phyloP scores from a whole-genome alignment of 1,140 invertebrate genomes.

The Melanaphis sacchari region DNA sequence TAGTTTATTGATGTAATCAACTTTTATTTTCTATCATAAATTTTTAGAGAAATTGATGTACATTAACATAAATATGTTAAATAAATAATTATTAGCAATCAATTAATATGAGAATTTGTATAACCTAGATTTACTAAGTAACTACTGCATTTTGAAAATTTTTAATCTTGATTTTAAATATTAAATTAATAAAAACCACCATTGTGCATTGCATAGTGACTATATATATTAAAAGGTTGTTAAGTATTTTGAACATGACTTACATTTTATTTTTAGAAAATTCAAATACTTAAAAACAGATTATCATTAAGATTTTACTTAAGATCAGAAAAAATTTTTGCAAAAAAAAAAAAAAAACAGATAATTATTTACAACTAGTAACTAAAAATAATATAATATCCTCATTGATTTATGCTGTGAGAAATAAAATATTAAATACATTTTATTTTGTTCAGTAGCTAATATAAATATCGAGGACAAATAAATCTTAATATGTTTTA shows the following conservation, averaged over 20 bases:
- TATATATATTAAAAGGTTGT: neutral
- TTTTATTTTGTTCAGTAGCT: neutral
- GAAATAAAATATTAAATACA: neutral
- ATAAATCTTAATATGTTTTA: neutral
- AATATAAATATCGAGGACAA: neutral
- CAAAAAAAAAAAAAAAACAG: neutral
- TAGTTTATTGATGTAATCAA: neutral
- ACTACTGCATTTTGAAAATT: neutral
- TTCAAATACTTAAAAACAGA: neutral
- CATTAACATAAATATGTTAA: neutral
- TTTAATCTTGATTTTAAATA: neutral
- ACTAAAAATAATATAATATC: neutral
- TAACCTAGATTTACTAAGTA: neutral
- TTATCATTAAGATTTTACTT: neutral
- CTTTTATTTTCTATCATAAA: neutral
- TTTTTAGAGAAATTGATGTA: neutral
- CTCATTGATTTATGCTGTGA: neutral
- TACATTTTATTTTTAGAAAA: neutral
- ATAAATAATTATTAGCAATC: neutral
- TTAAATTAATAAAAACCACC: neutral
- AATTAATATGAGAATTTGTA: neutral
- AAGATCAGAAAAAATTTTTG: neutral
- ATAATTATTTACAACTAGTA: neutral
- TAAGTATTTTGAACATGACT: too few relatives aligned
- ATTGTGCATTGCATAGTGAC: neutral